A percentile compares a stretch with the other conserved stretches of the same genome.
Evolutionary conservation across 2,888 invertebrate genomes (phyloP).

Genomic region (Clepsis dumicolana): DNA sequence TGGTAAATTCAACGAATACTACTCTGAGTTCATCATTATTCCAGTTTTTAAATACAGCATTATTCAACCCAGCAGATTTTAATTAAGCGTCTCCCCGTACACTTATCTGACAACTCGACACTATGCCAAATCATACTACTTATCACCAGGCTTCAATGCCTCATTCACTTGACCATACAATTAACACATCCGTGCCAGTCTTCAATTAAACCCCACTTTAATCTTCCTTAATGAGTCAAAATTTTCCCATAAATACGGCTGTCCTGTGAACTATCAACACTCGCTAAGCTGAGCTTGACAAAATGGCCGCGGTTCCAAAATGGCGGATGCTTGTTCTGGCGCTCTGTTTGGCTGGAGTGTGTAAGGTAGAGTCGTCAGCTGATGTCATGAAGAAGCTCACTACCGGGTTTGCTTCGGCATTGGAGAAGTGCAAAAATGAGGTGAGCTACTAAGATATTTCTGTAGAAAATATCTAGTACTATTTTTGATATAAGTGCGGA

Average conservation of each 20-base stretch:
- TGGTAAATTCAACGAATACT: too few species aligned
- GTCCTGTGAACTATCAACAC: slow-evolving; percentile 12
- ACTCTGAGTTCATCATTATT: too few species aligned
- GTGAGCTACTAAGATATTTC: slow-evolving; percentile 51
- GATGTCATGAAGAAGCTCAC: slow-evolving; percentile 70
- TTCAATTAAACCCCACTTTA: slow-evolving; percentile 26
- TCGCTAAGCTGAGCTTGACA: slow-evolving; percentile 34
- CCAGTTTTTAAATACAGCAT: neutral
- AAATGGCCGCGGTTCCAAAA: slow-evolving; percentile 56
- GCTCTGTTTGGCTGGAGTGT: slow-evolving; percentile 43
- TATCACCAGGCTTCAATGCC: slow-evolving; percentile 14
- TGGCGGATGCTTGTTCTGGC: slow-evolving; percentile 52
- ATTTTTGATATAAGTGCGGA: too few species aligned
- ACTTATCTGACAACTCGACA: neutral
- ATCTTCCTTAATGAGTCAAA: slow-evolving; percentile 15
- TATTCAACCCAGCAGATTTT: neutral
- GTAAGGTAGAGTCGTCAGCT: slow-evolving; percentile 56
- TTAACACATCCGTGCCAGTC: slow-evolving; percentile 27
- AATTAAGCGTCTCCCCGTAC: neutral
- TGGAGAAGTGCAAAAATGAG: slow-evolving; percentile 70
- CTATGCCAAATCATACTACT: neutral
- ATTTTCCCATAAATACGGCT: slow-evolving; percentile 16
- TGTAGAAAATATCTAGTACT: neutral
- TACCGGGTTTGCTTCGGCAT: slow-evolving; percentile 59
- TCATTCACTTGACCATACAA: slow-evolving; percentile 8